Evolutionary conservation across 1,140 invertebrate species (phyloP).

Genomic region (Asobara japonica): DNA sequence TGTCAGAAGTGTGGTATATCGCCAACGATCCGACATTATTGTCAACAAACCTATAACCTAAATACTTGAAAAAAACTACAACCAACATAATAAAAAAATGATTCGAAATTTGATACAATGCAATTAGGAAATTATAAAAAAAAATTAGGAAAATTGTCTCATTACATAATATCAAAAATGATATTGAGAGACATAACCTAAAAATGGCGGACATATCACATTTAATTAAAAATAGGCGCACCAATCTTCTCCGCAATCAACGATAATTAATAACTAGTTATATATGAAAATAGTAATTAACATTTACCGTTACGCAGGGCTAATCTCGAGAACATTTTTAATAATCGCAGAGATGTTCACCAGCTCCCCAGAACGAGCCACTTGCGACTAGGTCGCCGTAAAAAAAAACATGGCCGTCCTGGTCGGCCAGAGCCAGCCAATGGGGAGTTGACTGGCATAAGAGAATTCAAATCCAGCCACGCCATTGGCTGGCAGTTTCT

Average conservation of each 20-base stretch:
- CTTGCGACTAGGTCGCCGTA: neutral
- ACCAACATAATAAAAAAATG: neutral
- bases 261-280: neutral
- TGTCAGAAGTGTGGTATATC: too few species aligned
- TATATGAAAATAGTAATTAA: neutral
- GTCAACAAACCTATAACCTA: neutral
- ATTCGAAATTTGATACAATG: neutral
- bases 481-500: neutral
- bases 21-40: neutral
- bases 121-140: neutral
- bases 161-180: constrained; percentile 33
- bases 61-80: neutral
- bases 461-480: neutral
- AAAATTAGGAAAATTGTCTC: neutral
- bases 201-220: neutral
- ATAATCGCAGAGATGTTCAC: neutral
- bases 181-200: neutral
- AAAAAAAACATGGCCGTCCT: constrained; percentile 1
- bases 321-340: constrained; percentile 39
- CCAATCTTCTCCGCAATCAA: neutral
- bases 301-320: constrained; percentile 38
- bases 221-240: neutral
- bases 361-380: constrained; percentile 1
- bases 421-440: neutral
- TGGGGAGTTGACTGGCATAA: neutral